Evolutionary conservation across 2,888 invertebrate genomes (phyloP), one percentile per base, ranked within the genome.

Genomic region (Idaea straminata): DNA sequence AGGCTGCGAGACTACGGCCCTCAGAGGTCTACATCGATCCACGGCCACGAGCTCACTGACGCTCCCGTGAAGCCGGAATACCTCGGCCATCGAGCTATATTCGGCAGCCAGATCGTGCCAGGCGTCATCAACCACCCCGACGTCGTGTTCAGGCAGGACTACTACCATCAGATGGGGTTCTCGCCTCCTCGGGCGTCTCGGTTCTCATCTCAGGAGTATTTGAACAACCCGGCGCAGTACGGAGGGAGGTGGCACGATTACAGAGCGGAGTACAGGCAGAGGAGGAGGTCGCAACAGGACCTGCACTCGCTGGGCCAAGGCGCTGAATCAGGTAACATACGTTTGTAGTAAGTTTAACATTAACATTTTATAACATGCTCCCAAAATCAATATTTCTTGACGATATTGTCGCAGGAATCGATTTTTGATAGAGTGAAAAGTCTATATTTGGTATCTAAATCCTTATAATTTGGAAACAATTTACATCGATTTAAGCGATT

Each of bases 141-240:
- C 65, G 92, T 92, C 63, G 91, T 92, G 61, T 92, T 88, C 75
- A 76, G 92, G 15, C 92, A 92, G 35, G 92, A 92, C 61, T 88
- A 89, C 77, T 92, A 91, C 71, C 79, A 72, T 5, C 90, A 88
- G 75, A 83, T 86, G 79, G 90, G 91, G 10, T 88, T 86, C 68
- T 87, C 89, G 0, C 88, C 89, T 3, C 88, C 92, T 7, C 81
- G 93, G 2, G 88, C 91, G 5, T 86, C 91, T 5, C 74, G 93
- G 64, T 93, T 93, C 71, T 92, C 93, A 0, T 93, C 93, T 5
- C 93, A 93, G 80, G 93, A 93, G 85, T 92, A 93, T 62, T 71
- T 93, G 80, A 91, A 92, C 65, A 87, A 87, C 35, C 89, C 91
- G 1, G 87, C 87, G 57, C 88, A 89, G 77, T 88, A 86, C 66